Conservation (phyloP, 2,888 invertebrate genomes). For the Nomada fucata region DNA sequence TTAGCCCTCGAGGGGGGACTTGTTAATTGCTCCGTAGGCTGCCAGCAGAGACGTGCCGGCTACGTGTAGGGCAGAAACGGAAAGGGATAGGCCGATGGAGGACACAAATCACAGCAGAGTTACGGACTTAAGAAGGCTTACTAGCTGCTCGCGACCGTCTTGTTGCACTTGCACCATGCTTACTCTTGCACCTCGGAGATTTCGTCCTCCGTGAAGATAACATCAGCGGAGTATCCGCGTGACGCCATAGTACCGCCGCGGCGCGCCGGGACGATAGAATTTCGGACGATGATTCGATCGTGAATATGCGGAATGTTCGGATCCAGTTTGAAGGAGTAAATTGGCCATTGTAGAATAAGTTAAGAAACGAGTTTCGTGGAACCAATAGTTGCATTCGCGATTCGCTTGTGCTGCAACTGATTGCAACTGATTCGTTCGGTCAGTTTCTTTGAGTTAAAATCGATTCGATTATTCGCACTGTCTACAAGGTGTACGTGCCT, state of each 20-base stretch:
- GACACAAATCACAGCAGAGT: conserved; percentile 83
- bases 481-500: no score
- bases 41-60: conserved; percentile 62
- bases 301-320: no score
- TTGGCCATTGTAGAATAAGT: no score
- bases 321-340: no score
- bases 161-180: conserved; percentile 59
- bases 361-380: no score
- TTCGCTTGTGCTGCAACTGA: no score
- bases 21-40: conserved; percentile 83
- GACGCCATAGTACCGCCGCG: background rate
- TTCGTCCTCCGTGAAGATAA: background rate
- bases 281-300: no score
- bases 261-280: no score
- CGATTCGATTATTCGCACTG: no score
- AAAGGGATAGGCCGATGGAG: conserved; percentile 41
- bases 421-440: no score
- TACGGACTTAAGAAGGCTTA: conserved; percentile 84
- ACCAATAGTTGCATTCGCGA: no score
- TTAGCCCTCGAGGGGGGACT: conserved; percentile 83
- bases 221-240: background rate
- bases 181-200: background rate
- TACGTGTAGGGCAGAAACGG: conserved; percentile 51
- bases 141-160: conserved; percentile 62
- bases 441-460: no score